Evolutionary conservation across 2,888 invertebrate species (phyloP), one percentile per base, ranked within the genome.

Genomic region (Sinopyrophorus schimmeli): DNA sequence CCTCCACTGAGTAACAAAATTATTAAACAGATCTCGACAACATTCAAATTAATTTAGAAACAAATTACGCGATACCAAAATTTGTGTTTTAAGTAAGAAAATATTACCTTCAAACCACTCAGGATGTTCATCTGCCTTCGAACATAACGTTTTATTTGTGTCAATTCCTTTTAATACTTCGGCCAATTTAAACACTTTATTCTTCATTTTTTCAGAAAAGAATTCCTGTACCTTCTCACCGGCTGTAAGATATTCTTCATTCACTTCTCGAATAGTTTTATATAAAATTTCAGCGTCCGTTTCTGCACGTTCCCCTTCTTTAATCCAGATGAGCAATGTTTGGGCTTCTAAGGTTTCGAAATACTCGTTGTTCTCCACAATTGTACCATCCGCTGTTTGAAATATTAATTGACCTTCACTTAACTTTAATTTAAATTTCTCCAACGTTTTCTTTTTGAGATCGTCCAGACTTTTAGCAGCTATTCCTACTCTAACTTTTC

Each of bases 31-130:
- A n/a, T n/a, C n/a, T n/a, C n/a, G n/a, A n/a, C n/a, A n/a, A n/a
- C n/a, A n/a, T n/a, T n/a, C n/a, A n/a, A n/a, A n/a, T n/a, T n/a
- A n/a, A n/a, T n/a, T n/a, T n/a, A n/a, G n/a, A n/a, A n/a, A n/a
- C n/a, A n/a, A n/a, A n/a, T n/a, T 21, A 21, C 9, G 21, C 21
- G 7, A 5, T 21, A 21, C 5, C 2, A 21, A n/a, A 23, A 23
- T 2, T 12, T 24, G 26, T 26, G 26, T 30, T 15, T 3, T 9
- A 18, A 38, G n/a, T 14, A 27, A 26, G 30, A 53, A 31, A 20
- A 11, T 48, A 58, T 58, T 77, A 76, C 89, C 88, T 75, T 80
- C 77, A 74, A 92, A 92, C 92, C 92, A 92, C 52, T 82, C 84
- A 0, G 86, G 82, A 71, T 92, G 86, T 52, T 87, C 83, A 5